A percentile compares a stretch with the other conserved stretches of the same genome.
These are phyloP conservation scores for Uloborus plumipes DNA, from an alignment of 2,888 invertebrate genomes.

Conservation along the genomic window DNA sequence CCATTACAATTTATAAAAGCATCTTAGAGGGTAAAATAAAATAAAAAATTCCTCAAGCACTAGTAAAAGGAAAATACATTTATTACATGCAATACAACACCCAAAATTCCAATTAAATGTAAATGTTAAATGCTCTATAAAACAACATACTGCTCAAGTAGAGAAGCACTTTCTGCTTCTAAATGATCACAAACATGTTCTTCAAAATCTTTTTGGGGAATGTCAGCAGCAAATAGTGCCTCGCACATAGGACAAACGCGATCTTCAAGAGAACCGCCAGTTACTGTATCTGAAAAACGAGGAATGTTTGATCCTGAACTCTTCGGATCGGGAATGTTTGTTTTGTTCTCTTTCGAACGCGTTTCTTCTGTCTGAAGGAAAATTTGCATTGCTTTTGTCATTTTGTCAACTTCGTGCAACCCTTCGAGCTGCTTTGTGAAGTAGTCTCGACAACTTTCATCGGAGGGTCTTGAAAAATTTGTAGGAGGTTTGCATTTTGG, in stretches of 20 bases:
- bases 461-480: conserved; percentile 8
- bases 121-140: conserved; percentile 6
- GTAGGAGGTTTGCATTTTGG: not conserved
- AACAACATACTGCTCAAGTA: conserved; percentile 53
- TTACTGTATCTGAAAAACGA: not conserved
- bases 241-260: conserved; percentile 58
- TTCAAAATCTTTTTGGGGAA: conserved; percentile 56
- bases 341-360: too few relatives aligned
- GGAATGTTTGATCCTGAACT: not conserved
- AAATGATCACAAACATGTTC: conserved; percentile 55
- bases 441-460: conserved; percentile 30
- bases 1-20: too few relatives aligned
- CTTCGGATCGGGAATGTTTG: not conserved
- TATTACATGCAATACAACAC: too few relatives aligned
- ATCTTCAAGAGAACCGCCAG: conserved; percentile 14
- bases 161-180: conserved; percentile 45
- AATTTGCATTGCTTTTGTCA: conserved; percentile 1
- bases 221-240: conserved; percentile 9
- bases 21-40: too few relatives aligned
- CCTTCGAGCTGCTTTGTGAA: conserved; percentile 34
- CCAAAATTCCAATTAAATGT: too few relatives aligned
- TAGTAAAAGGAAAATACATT: too few relatives aligned
- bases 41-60: too few relatives aligned
- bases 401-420: conserved; percentile 2
- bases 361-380: not conserved